Conservation (phyloP, 2,888 invertebrate species). For the Chalcis sispes region DNA sequence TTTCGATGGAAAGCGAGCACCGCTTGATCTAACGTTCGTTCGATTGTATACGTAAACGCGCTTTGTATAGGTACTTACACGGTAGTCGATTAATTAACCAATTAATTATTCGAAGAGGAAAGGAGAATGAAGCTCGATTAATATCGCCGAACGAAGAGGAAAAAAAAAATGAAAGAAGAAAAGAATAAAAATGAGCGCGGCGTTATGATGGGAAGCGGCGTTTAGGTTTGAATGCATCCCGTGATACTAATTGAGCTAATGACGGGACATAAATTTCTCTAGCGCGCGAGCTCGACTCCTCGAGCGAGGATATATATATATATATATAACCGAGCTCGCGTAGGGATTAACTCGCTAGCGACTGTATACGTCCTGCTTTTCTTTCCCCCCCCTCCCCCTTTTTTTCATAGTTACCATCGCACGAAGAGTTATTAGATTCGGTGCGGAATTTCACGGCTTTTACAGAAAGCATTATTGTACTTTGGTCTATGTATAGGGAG, state of each 20-base stretch:
- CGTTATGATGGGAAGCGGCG: no score
- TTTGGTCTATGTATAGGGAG: no score
- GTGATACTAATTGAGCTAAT: slow-evolving; percentile 37
- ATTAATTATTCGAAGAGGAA: slow-evolving; percentile 19
- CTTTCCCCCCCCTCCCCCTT: background rate
- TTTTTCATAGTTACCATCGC: no score
- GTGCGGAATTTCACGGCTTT: slow-evolving; percentile 22
- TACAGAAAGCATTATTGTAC: background rate
- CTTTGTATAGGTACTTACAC: background rate
- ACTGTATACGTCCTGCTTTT: slow-evolving; percentile 14
- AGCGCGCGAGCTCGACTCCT: background rate
- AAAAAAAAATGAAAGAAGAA: slow-evolving; percentile 36
- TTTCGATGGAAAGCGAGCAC: no score
- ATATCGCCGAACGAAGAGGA: background rate
- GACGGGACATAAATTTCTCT: slow-evolving; percentile 38
- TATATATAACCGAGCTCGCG: no score
- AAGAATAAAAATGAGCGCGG: background rate
- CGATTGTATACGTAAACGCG: background rate
- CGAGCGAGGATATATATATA: no score
- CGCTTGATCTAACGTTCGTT: no score
- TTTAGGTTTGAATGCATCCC: no score
- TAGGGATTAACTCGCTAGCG: slow-evolving; percentile 14
- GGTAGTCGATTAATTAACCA: background rate
- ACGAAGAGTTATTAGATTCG: slow-evolving; percentile 8
- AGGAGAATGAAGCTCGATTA: no score